A percentile compares a stretch with the other conserved stretches of the same genome.
Conservation (phyloP, 1,140 invertebrate genomes). For the Zaprionus lachaisei region DNA sequence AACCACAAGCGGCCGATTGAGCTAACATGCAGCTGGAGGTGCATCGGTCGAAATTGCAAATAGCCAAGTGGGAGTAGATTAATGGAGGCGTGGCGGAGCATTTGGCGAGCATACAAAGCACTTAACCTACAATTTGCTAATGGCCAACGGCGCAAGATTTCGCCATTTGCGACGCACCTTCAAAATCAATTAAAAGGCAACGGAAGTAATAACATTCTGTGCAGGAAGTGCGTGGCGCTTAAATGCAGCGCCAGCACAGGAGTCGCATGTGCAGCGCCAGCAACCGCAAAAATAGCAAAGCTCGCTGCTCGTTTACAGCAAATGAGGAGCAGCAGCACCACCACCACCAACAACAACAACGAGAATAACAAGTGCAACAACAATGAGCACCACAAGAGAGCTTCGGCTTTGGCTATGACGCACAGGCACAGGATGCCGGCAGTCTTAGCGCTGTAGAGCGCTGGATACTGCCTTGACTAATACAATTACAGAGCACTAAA, state of each 20-base stretch:
- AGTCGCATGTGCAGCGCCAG: conserved; percentile 42
- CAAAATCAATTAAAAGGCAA: conserved; percentile 81
- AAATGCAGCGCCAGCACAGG: conserved; percentile 61
- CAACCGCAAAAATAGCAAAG: conserved; percentile 72
- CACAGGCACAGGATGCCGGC: conserved; percentile 66
- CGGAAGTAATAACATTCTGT: conserved; percentile 80
- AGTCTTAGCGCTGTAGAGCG: conserved; percentile 61
- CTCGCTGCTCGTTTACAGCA: conserved; percentile 56
- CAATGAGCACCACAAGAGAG: conserved; percentile 34
- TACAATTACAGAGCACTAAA: conserved; percentile 63
- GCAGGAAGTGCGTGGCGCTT: conserved; percentile 78
- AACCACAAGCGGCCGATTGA: not conserved
- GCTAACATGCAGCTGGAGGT: conserved; percentile 26
- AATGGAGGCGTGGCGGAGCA: conserved; percentile 19
- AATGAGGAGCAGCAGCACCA: conserved; percentile 54
- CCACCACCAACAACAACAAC: conserved; percentile 45
- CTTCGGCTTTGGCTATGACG: conserved; percentile 33
- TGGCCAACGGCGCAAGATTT: conserved; percentile 62
- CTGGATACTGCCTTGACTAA: conserved; percentile 68
- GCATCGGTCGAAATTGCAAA: conserved; percentile 28
- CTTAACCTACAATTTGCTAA: conserved; percentile 81
- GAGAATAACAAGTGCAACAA: conserved; percentile 17
- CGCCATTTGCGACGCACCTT: conserved; percentile 62
- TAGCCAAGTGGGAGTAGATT: not conserved
- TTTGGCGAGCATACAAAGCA: conserved; percentile 59